A percentile compares a stretch with the other conserved stretches of the same genome.
These are phyloP conservation scores for Psilopsiagon aurifrons DNA, from an alignment of 2,113 vertebrate genomes.

Conservation along the genomic window DNA sequence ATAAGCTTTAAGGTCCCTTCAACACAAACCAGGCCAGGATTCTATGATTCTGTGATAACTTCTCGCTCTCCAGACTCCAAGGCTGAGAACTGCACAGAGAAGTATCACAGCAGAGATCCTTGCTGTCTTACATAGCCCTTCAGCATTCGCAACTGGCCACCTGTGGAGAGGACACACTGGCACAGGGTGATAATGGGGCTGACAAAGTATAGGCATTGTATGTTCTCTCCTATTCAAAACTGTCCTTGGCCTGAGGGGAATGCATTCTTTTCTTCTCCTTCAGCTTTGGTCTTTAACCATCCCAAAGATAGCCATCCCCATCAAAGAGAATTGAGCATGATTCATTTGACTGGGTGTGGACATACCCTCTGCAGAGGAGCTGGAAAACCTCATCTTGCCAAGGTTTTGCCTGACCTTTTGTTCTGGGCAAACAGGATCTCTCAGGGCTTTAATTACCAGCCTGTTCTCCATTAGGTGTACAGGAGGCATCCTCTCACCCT, in stretches of 20 bases:
- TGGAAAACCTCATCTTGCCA: constrained; percentile 27
- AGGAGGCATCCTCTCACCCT: not conserved
- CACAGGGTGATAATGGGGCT: not conserved
- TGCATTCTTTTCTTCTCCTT: not conserved
- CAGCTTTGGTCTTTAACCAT: not conserved
- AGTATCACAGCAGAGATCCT: not conserved
- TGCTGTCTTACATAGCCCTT: not conserved
- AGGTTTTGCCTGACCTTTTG: constrained; percentile 36
- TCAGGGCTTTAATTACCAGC: not conserved
- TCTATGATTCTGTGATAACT: not conserved
- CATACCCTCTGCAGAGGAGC: not conserved
- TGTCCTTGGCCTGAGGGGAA: not conserved
- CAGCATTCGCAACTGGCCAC: rapidly evolving
- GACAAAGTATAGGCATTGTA: rapidly evolving
- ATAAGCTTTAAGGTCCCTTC: not conserved
- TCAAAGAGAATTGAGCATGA: not conserved
- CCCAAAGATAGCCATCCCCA: not conserved
- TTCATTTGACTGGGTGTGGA: not conserved
- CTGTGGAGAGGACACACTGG: not conserved
- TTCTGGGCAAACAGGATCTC: not conserved
- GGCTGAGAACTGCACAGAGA: not conserved
- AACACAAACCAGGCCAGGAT: not conserved
- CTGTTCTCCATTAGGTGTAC: not conserved
- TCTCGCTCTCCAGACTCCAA: not conserved
- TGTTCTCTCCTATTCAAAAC: not conserved